A percentile compares a stretch with the other conserved stretches of the same genome.
Evolutionary conservation across 2,113 vertebrate genomes (phyloP).

Genomic region (Tylochromis polylepis): DNA sequence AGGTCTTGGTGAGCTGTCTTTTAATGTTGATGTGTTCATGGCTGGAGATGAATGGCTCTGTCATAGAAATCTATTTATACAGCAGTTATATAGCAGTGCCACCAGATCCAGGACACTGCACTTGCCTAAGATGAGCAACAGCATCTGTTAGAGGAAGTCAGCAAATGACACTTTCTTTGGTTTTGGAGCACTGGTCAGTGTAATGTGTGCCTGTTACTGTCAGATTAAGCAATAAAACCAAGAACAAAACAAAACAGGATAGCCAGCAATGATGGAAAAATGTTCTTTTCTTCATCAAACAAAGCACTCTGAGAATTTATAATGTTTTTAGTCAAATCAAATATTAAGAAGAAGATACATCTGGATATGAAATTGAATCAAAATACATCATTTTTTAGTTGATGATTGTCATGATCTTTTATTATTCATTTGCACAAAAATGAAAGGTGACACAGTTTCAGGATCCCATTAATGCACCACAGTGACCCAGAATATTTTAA

Average conservation of each 20-base stretch:
- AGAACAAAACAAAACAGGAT: not conserved
- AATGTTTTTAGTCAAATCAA: not conserved
- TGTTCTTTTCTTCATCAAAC: not conserved
- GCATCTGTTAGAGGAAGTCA: slow-evolving; percentile 69
- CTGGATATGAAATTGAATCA: not conserved
- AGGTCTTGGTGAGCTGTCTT: slow-evolving; percentile 80
- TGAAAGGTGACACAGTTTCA: not conserved
- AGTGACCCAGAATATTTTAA: not conserved
- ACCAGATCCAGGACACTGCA: slow-evolving; percentile 76
- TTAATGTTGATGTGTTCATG: slow-evolving; percentile 85
- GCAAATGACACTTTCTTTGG: slow-evolving; percentile 50
- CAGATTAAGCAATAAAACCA: not conserved
- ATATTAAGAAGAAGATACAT: not conserved
- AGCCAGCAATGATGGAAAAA: not conserved
- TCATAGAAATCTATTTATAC: slow-evolving; percentile 87
- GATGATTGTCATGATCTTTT: not conserved
- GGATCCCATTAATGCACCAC: not conserved
- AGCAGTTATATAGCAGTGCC: slow-evolving; percentile 75
- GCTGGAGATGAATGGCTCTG: slow-evolving; percentile 85
- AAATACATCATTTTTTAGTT: not conserved
- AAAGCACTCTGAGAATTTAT: not conserved
- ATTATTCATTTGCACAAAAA: not conserved
- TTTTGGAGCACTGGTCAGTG: slow-evolving; percentile 29
- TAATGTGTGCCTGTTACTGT: slow-evolving; percentile 2
- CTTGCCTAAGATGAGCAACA: slow-evolving; percentile 75